Base-by-base conservation (phyloP, 2,113 vertebrate species). In the Trachemys scripta region DNA sequence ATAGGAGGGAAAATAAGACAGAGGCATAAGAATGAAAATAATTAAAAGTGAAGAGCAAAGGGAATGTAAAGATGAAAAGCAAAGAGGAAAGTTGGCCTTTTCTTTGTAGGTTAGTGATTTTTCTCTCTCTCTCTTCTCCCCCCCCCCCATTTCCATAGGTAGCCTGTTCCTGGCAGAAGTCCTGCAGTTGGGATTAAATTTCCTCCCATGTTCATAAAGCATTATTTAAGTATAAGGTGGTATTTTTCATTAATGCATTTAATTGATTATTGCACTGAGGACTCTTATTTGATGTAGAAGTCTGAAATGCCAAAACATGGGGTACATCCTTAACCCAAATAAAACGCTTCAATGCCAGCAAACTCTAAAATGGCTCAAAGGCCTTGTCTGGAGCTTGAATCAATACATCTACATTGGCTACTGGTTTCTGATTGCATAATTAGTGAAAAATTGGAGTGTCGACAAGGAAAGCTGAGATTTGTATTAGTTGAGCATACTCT, bases 341-440 rank as follows among this genome's bases (percentile, higher is more conserved):
- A 96, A 95, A 92, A 93, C 53, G 53, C 75, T 45, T 81, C 83
- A 93, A n/a, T 97, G 90, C 91, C 50, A 92, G 84, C 25, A 16
- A 79, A 5, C 75, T 84, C 42, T 83, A 59, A 92, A 76, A 51
- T 94, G 65, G 22, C 57, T 94, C 1, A 3, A 78, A 89, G 87
- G 25, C 49, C 78, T 89, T 96, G 85, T 94, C 56, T 81, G 56
- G 50, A 83, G 75, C n/a, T 96, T 90, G 29, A 19, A 2, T 29
- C 75, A 50, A 42, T 92, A 82, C 91, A 89, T 89, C 80, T 90
- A 50, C 80, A 85, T 69, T 82, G 94, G 45, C 87, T 47, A 12
- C 0, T 0, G 83, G 78, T 91, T 25, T 29, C 29, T 62, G 16
- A 19, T 29, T 45, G 76, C 72, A 31, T 79, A 85, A 45, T 69